Base-by-base conservation (phyloP, 2,113 vertebrate genomes). In the Turdus rufiventris region DNA sequence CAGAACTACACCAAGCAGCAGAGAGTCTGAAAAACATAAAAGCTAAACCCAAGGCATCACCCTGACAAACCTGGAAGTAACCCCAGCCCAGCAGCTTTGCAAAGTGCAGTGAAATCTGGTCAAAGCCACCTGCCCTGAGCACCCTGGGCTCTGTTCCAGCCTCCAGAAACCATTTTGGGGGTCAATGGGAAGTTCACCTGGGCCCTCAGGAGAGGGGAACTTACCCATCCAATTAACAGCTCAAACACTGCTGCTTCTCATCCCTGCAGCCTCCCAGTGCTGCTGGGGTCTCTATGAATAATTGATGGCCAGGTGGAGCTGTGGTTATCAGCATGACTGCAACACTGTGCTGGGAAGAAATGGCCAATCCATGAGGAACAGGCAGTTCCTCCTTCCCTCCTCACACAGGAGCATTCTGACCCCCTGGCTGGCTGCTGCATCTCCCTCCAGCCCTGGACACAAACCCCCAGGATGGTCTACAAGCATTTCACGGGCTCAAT, bases 171-270 rank as follows among this genome's bases (percentile, higher is more conserved):
- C 71, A 58, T 47, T 40, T 34, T 8, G 66, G 61, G 79, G 67
- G 72, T 92, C 88, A 57, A 16, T 65, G 90, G 85, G 90, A 96
- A 94, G 93, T 94, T 96, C 95, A 90, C 7, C 28, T 63, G 2
- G 5, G 75, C 56, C 67, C 90, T 85, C 78, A 71, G 50, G 89
- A 94, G 89, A 82, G 58, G 28, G 48, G 62, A 91, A 60, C 81
- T 90, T 77, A 85, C 88, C 85, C 90, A 90, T 78, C 88, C 82
- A 83, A 63, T 86, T 89, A 96, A 83, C 67, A 85, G 93, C 91
- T 82, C 47, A 48, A 88, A 84, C 92, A 94, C 79, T 96, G 82
- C 72, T 40, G 68, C 91, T 53, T 43, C 91, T 91, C 84, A n/a
- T 25, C 21, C 0, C 0, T 9, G 50, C 25, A 51, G 75, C 31